phyloP scores from a whole-genome alignment of 2,113 vertebrate genomes.

The Echinops telfairi region DNA sequence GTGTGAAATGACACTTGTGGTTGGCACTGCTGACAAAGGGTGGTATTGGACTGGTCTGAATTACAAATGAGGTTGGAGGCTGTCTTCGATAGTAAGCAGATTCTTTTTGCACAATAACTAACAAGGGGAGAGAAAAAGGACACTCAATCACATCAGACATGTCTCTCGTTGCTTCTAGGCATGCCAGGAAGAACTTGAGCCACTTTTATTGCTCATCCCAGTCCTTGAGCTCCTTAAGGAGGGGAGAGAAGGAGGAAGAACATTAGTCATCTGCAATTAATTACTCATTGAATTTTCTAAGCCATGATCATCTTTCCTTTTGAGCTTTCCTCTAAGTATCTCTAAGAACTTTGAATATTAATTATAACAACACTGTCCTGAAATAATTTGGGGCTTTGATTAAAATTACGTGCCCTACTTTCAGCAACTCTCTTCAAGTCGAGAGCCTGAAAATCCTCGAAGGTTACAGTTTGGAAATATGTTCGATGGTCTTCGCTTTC shows the following conservation, averaged over 20 bases:
- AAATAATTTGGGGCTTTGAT: slow-evolving; percentile 78
- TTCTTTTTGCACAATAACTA: slow-evolving; percentile 60
- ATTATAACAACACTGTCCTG: slow-evolving; percentile 74
- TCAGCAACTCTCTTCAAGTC: slow-evolving; percentile 33
- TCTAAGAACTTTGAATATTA: slow-evolving; percentile 79
- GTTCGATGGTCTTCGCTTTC: background rate
- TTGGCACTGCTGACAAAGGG: slow-evolving; percentile 22
- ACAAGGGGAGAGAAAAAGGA: background rate
- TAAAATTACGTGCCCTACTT: slow-evolving; percentile 71
- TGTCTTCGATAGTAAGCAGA: slow-evolving; percentile 33
- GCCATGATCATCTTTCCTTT: slow-evolving; percentile 62
- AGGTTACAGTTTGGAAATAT: background rate
- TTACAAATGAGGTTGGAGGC: slow-evolving; percentile 41
- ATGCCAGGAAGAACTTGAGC: slow-evolving; percentile 4
- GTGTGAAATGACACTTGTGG: background rate
- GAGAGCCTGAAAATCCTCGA: slow-evolving; percentile 33
- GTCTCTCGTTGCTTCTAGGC: background rate
- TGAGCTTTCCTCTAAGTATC: slow-evolving; percentile 75
- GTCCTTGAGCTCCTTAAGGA: background rate
- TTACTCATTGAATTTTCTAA: slow-evolving; percentile 67
- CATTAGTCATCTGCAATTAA: slow-evolving; percentile 71
- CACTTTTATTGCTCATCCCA: background rate
- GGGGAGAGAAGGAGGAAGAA: background rate
- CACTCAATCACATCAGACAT: slow-evolving; percentile 19
- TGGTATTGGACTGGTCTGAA: slow-evolving; percentile 25